Conservation (phyloP, 92 coral and sea anemone genomes). For the Epizoanthus rinbou region DNA sequence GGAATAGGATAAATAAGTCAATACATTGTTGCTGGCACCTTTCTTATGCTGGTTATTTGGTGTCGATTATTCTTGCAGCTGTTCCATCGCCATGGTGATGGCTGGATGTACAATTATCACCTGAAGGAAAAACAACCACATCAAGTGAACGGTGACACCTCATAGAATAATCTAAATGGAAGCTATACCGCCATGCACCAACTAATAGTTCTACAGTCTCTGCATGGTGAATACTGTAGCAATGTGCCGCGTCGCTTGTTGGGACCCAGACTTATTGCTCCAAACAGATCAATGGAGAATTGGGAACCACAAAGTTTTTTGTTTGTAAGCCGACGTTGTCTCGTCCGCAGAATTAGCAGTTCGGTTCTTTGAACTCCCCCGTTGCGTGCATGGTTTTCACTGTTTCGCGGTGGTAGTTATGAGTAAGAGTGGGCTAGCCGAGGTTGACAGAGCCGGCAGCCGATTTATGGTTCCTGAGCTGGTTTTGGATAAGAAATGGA, state of each 20-base stretch:
- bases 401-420: too few species aligned
- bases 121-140: constrained; percentile 51
- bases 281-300: not conserved
- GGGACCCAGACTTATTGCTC: not conserved
- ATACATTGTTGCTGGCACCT: not conserved
- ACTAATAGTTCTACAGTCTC: not conserved
- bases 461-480: too few species aligned
- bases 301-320: not conserved
- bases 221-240: not conserved
- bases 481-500: too few species aligned
- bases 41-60: not conserved
- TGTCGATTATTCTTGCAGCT: constrained; percentile 55
- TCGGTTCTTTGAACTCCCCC: not conserved
- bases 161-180: not conserved
- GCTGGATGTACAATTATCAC: constrained; percentile 90
- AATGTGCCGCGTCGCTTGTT: not conserved
- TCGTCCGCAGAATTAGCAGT: not conserved
- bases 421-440: too few species aligned
- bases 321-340: not conserved
- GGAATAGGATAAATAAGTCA: too few species aligned
- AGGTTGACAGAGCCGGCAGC: too few species aligned
- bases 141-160: constrained; percentile 31
- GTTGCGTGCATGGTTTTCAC: too few species aligned
- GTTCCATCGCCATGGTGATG: constrained; percentile 93
- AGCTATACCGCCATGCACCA: not conserved